Conservation (phyloP, 2,797 vertebrate genomes). For the Acrocephalus scirpaceus region DNA sequence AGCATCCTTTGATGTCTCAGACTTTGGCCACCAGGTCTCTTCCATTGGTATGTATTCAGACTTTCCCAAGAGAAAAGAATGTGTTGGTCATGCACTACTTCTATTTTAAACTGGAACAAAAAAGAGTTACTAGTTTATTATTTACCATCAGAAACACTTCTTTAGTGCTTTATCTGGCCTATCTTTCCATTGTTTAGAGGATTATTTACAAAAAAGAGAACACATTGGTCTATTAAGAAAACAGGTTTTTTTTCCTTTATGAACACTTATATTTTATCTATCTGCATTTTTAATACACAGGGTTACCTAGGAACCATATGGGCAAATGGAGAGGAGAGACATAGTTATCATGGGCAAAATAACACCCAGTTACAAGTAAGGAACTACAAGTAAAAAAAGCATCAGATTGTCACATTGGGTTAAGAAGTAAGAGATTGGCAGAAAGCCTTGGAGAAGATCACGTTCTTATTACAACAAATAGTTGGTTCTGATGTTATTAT, state of each 20-base stretch:
- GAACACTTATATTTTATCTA: not conserved
- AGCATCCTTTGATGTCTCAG: not conserved
- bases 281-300: not conserved
- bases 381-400: not conserved
- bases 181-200: not conserved
- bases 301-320: not conserved
- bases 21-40: not conserved
- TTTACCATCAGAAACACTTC: not conserved
- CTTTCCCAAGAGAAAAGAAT: conserved; percentile 30
- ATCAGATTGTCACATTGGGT: not conserved
- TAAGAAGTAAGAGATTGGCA: not conserved
- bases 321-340: not conserved
- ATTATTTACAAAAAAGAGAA: not conserved
- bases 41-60: not conserved
- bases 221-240: not conserved
- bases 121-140: not conserved
- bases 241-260: not conserved
- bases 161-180: not conserved
- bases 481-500: not conserved
- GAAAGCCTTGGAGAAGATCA: not conserved
- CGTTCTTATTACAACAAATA: not conserved
- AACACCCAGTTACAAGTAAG: not conserved
- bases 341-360: not conserved
- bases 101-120: not conserved
- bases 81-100: not conserved